Conservation (phyloP, 2,797 vertebrate genomes). For the Monodelphis domestica region DNA sequence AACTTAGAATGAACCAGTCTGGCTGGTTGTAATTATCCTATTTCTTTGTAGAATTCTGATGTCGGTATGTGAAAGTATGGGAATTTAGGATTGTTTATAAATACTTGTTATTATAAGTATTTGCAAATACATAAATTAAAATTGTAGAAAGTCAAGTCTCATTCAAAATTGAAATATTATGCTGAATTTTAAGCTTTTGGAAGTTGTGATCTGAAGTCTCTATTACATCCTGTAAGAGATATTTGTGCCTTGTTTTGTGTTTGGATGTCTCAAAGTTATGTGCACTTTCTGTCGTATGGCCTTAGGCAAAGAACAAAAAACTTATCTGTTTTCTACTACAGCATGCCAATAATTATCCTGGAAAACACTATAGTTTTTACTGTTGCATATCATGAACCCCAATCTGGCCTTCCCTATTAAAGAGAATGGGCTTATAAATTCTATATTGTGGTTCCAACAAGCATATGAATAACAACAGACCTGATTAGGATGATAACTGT, state of each 20-base stretch:
- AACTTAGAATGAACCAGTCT: neutral
- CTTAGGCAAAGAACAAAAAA: slow-evolving; percentile 8
- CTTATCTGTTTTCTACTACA: slow-evolving; percentile 22
- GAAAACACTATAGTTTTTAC: slow-evolving; percentile 24
- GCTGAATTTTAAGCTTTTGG: slow-evolving; percentile 9
- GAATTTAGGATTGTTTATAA: slow-evolving; percentile 6
- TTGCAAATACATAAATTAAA: slow-evolving; percentile 29
- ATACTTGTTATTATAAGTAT: slow-evolving; percentile 9
- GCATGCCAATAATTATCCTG: slow-evolving; percentile 25
- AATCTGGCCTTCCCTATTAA: slow-evolving; percentile 22
- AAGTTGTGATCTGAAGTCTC: slow-evolving; percentile 13
- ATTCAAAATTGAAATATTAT: neutral
- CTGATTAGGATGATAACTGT: slow-evolving; percentile 2
- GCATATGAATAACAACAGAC: neutral
- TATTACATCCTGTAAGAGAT: neutral
- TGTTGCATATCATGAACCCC: neutral
- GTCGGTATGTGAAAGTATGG: neutral
- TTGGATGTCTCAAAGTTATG: slow-evolving; percentile 17
- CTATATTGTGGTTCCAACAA: slow-evolving; percentile 30
- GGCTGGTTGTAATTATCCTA: neutral
- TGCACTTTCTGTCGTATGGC: neutral
- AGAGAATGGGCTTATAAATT: neutral
- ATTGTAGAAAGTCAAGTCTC: slow-evolving; percentile 1
- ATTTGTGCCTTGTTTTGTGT: slow-evolving; percentile 20
- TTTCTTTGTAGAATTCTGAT: slow-evolving; percentile 27